These are phyloP conservation scores for Pachyseris speciosa DNA, from an alignment of 64 coral and sea anemone genomes.

Conservation along the genomic window DNA sequence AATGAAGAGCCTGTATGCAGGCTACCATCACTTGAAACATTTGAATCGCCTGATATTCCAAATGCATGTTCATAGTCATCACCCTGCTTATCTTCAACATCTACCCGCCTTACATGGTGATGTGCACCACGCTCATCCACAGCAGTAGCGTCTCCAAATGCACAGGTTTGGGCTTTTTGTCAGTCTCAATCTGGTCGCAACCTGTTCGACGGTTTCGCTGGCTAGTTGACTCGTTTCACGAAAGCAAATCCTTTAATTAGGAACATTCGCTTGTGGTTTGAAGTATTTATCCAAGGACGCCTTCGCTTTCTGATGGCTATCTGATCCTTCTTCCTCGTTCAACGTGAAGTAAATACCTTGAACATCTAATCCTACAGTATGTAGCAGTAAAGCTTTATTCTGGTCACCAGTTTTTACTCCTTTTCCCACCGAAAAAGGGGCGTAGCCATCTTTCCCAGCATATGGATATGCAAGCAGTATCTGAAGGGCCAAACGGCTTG, in stretches of 20 bases:
- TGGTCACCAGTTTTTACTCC: no score
- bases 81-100: not conserved
- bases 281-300: slow-evolving; percentile 24
- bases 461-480: not conserved
- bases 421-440: no score
- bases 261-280: not conserved
- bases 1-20: no score
- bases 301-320: not conserved
- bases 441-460: not conserved
- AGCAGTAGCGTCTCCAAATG: slow-evolving; percentile 28
- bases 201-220: slow-evolving; percentile 26
- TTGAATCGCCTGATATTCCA: no score
- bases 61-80: no score
- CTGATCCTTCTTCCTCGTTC: no score
- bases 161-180: slow-evolving; percentile 29
- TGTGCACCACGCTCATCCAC: slow-evolving; percentile 32
- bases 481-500: not conserved
- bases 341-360: not conserved
- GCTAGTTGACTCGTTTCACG: slow-evolving; percentile 1
- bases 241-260: slow-evolving; percentile 3
- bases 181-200: slow-evolving; percentile 34
- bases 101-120: no score
- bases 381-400: no score
- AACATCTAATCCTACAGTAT: no score
- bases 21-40: no score